Evolutionary conservation across 1,140 invertebrate species (phyloP).

Genomic region (Magallana ariakensis): DNA sequence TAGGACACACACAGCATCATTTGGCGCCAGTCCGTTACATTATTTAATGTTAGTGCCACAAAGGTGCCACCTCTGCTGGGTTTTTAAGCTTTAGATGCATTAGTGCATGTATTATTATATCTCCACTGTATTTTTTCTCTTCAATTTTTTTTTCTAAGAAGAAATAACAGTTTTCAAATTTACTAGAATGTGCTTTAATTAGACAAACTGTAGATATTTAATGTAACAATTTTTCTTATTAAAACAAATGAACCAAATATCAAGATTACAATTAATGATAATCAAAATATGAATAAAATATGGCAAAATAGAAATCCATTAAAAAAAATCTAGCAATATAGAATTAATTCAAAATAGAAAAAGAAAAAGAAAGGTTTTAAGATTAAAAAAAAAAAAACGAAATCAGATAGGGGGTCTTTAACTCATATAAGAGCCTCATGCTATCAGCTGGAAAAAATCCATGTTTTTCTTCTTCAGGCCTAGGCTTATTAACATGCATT

Average conservation of each 20-base stretch:
- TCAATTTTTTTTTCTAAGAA: neutral
- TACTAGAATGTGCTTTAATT: neutral
- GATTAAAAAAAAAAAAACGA: neutral
- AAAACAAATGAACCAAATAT: too few species aligned
- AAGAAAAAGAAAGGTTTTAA: neutral
- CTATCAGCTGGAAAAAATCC: constrained; percentile 14
- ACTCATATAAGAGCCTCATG: neutral
- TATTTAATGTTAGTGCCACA: constrained; percentile 1
- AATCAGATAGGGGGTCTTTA: too few species aligned
- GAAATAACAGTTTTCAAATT: neutral
- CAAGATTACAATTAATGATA: neutral
- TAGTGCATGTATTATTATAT: too few species aligned
- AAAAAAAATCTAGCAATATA: neutral
- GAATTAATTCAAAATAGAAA: neutral
- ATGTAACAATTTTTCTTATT: too few species aligned
- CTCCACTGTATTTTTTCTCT: neutral
- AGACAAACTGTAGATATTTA: neutral
- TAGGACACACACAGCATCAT: neutral
- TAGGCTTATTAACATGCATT: neutral
- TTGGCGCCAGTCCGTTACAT: neutral
- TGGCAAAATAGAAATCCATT: neutral
- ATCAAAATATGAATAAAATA: neutral
- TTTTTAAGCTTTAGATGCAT: neutral
- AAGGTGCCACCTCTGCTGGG: neutral
- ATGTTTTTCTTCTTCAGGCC: neutral